Conservation (phyloP, 2,888 invertebrate genomes). For the Molorchus minor region DNA sequence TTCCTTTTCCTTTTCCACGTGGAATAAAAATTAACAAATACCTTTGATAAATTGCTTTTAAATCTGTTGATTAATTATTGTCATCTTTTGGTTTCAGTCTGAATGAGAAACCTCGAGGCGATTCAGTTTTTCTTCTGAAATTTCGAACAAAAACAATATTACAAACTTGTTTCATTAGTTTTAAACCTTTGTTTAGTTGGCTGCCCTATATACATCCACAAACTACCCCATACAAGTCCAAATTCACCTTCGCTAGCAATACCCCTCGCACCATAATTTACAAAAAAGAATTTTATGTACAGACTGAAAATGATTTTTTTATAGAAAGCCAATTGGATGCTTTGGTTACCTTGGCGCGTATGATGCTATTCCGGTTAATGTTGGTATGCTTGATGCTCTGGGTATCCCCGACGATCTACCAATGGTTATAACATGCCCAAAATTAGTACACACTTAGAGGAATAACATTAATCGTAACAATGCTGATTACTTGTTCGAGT, state of each 20-base stretch:
- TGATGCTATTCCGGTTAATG: constrained; percentile 78
- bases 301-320: constrained; percentile 35
- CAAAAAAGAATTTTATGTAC: constrained; percentile 5
- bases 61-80: constrained; percentile 14
- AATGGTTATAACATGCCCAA: constrained; percentile 56
- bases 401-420: constrained; percentile 77
- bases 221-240: constrained; percentile 7
- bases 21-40: constrained; percentile 1
- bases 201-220: constrained; percentile 1
- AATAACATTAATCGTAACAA: constrained; percentile 2
- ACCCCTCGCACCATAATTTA: background rate
- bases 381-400: constrained; percentile 91
- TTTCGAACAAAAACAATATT: constrained; percentile 2
- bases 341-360: constrained; percentile 76
- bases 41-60: too few species aligned
- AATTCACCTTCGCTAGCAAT: background rate
- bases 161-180: background rate
- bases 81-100: constrained; percentile 33
- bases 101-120: constrained; percentile 29
- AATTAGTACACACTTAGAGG: constrained; percentile 45
- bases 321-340: constrained; percentile 43
- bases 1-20: too few species aligned
- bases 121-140: constrained; percentile 34
- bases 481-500: background rate
- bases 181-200: constrained; percentile 6